A percentile compares a stretch with the other conserved stretches of the same genome.
phyloP scores from a whole-genome alignment of 2,797 vertebrate genomes.

The Hippocampus kuda region DNA sequence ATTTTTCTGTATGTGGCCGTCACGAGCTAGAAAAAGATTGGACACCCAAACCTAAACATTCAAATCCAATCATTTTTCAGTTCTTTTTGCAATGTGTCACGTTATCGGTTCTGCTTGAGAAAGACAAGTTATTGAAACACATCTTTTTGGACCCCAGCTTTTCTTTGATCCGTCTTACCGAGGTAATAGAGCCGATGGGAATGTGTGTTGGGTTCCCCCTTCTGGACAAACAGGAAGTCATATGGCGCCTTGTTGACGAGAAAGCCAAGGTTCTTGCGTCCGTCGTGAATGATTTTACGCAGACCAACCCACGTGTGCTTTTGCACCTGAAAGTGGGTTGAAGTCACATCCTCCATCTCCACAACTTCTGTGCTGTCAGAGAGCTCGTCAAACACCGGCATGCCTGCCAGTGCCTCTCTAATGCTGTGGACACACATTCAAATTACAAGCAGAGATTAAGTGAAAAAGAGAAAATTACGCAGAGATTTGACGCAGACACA shows the following conservation, averaged over 20 bases:
- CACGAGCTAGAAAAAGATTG: too few species aligned
- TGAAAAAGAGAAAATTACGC: neutral
- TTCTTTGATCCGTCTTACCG: slow-evolving; percentile 60
- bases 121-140: neutral
- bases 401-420: slow-evolving; percentile 47
- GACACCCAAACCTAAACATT: too few species aligned
- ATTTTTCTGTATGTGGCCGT: too few species aligned
- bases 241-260: slow-evolving; percentile 89
- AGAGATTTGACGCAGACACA: neutral
- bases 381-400: slow-evolving; percentile 75
- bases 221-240: slow-evolving; percentile 89
- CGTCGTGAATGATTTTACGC: slow-evolving; percentile 84
- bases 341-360: slow-evolving; percentile 75
- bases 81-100: neutral
- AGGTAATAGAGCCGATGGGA: slow-evolving; percentile 92
- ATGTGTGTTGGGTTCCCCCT: slow-evolving; percentile 80
- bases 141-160: slow-evolving; percentile 8
- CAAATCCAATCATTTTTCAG: too few species aligned
- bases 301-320: slow-evolving; percentile 89
- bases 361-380: slow-evolving; percentile 75
- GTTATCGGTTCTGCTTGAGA: too few species aligned
- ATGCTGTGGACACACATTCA: slow-evolving; percentile 23
- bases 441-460: neutral
- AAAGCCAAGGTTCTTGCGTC: slow-evolving; percentile 83
- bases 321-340: slow-evolving; percentile 81